phyloP scores from a whole-genome alignment of 2,113 vertebrate genomes.

The Cairina moschata region DNA sequence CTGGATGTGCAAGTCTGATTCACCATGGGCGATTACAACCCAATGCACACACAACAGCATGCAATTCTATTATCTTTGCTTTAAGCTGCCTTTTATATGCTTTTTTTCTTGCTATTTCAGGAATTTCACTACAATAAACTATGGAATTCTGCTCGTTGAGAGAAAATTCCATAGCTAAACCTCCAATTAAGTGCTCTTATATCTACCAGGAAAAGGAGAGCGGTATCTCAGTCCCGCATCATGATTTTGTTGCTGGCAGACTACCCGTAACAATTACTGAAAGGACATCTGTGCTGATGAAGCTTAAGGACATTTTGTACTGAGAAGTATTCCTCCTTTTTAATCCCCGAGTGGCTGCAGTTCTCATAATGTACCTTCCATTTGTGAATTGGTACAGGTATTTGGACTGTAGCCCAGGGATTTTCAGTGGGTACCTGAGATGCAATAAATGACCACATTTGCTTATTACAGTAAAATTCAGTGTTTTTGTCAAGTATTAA shows the following conservation, averaged over 20 bases:
- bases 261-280: background rate
- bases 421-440: background rate
- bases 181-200: slow-evolving; percentile 46
- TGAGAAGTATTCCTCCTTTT: background rate
- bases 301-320: background rate
- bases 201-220: background rate
- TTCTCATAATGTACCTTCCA: background rate
- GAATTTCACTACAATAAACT: slow-evolving; percentile 63
- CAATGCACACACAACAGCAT: background rate
- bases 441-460: background rate
- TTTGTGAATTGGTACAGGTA: background rate
- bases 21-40: background rate
- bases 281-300: background rate
- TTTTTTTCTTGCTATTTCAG: slow-evolving; percentile 34
- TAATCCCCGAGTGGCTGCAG: background rate
- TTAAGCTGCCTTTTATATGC: background rate
- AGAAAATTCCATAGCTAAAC: slow-evolving; percentile 31
- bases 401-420: background rate
- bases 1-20: background rate
- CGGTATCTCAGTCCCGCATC: background rate
- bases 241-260: background rate
- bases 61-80: background rate
- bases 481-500: background rate
- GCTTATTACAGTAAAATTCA: background rate
- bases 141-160: slow-evolving; percentile 41